Evolutionary conservation across 2,113 vertebrate genomes (phyloP).

Genomic region (Lophochroa leadbeateri): DNA sequence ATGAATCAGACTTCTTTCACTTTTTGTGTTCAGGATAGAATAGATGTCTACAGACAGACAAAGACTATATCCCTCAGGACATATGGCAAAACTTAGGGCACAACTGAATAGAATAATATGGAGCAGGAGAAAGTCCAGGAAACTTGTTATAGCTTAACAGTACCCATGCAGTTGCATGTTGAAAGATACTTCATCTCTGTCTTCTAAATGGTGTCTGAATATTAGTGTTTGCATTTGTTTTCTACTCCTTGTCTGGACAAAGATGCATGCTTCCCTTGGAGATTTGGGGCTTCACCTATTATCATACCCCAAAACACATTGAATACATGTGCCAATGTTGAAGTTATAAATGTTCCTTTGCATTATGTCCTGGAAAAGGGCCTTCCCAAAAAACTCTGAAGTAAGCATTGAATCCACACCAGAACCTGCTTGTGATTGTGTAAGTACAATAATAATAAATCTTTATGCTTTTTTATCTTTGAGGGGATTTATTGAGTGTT

Average conservation of each 20-base stretch:
- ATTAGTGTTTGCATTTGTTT: neutral
- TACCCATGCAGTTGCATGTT: neutral
- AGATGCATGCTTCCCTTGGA: neutral
- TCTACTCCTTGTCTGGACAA: neutral
- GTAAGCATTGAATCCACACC: neutral
- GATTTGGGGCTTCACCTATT: neutral
- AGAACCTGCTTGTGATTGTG: neutral
- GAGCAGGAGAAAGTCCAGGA: neutral
- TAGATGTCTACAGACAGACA: neutral
- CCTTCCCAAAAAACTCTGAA: neutral
- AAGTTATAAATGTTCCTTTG: neutral
- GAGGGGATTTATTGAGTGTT: neutral
- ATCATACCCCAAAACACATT: neutral
- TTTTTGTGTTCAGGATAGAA: neutral
- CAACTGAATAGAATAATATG: neutral
- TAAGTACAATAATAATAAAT: neutral
- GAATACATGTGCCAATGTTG: rapidly evolving
- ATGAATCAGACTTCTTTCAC: neutral
- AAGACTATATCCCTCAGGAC: neutral
- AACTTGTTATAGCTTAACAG: neutral
- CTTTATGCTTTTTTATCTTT: neutral
- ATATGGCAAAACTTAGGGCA: neutral
- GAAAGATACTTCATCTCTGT: neutral
- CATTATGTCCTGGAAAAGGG: neutral
- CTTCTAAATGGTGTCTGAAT: neutral